Percentiles rank a stretch among this genome's conserved stretches.
phyloP scores from a whole-genome alignment of 2,888 invertebrate species.

The Loripinus fragilis region DNA sequence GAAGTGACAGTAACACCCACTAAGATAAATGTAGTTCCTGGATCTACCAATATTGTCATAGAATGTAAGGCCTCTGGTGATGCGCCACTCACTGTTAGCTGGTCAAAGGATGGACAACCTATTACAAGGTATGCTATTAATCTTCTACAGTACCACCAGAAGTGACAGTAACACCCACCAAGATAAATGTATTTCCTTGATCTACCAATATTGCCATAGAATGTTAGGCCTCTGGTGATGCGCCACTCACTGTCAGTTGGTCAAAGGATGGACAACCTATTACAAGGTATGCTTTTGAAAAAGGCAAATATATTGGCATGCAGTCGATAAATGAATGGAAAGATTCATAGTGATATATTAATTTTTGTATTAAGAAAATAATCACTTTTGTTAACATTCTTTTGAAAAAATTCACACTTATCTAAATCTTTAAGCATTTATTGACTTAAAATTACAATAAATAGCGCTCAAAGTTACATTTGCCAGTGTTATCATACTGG shows the following conservation, averaged over 20 bases:
- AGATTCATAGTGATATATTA: too few species aligned
- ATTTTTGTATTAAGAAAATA: too few species aligned
- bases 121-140: constrained; percentile 43
- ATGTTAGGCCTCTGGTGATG: constrained; percentile 56
- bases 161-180: constrained; percentile 38
- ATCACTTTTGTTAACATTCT: too few species aligned
- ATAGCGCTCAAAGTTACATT: too few species aligned
- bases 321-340: neutral
- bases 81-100: constrained; percentile 51
- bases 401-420: too few species aligned
- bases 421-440: too few species aligned
- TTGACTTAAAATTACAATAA: too few species aligned
- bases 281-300: constrained; percentile 33
- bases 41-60: constrained; percentile 48
- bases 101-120: constrained; percentile 56
- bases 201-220: constrained; percentile 52
- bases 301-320: constrained; percentile 18
- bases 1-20: constrained; percentile 43
- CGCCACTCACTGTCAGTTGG: constrained; percentile 58
- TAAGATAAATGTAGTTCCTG: constrained; percentile 34
- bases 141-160: constrained; percentile 48
- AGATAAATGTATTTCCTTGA: constrained; percentile 36
- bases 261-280: constrained; percentile 54
- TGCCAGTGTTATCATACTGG: too few species aligned
- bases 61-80: constrained; percentile 60